These are phyloP conservation scores for Orchesellides sinensis DNA, from an alignment of 2,888 invertebrate species.

Conservation along the genomic window DNA sequence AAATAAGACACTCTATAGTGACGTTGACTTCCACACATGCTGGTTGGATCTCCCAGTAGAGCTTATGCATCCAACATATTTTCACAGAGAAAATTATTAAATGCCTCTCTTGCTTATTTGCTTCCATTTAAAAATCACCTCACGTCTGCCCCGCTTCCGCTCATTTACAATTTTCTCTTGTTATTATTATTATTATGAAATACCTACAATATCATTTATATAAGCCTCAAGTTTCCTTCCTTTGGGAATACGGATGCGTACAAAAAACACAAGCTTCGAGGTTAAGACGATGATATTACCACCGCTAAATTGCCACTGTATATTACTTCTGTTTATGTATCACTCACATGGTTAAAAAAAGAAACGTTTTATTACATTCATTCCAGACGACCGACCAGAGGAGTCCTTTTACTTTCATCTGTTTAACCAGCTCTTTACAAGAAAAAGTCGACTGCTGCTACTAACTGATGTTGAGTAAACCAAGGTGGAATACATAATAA, in stretches of 20 bases:
- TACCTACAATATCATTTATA: background rate
- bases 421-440: no score
- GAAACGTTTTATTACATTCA: no score
- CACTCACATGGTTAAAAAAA: no score
- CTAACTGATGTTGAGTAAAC: no score
- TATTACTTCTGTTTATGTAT: no score
- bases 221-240: slow-evolving; percentile 11
- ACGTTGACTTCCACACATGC: background rate
- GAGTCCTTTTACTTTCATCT: slow-evolving; percentile 15
- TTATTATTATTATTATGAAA: background rate
- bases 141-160: slow-evolving; percentile 75
- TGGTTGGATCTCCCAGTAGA: background rate
- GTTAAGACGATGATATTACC: no score
- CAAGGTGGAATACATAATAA: no score
- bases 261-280: no score
- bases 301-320: no score
- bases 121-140: slow-evolving; percentile 69
- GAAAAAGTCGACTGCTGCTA: no score
- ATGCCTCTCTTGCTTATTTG: slow-evolving; percentile 37
- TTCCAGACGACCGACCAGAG: no score
- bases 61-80: background rate
- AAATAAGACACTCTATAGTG: background rate
- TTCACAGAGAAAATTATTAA: slow-evolving; percentile 40
- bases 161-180: slow-evolving; percentile 71
- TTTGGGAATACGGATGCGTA: slow-evolving; percentile 26